Percentiles rank a stretch among this genome's conserved stretches.
Conservation (phyloP, 2,888 invertebrate species). For the Coleophora flavipennella region DNA sequence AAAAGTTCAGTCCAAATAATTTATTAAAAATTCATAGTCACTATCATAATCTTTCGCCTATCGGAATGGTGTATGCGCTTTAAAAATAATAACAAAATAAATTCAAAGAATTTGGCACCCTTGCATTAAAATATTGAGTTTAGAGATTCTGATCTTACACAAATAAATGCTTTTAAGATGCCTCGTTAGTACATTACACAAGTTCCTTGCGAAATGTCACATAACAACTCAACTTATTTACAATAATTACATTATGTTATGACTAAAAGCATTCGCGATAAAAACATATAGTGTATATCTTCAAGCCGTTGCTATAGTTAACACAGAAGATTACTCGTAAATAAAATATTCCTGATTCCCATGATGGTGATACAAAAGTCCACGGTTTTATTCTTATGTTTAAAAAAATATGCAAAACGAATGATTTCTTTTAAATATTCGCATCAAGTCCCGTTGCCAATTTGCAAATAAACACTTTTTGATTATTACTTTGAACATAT, state of each 20-base stretch:
- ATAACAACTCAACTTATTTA: constrained; percentile 60
- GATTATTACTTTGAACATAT: too few species aligned
- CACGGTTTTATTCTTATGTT: too few species aligned
- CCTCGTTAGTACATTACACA: constrained; percentile 10
- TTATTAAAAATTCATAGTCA: constrained; percentile 38
- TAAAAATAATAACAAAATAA: constrained; percentile 29
- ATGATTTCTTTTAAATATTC: too few species aligned
- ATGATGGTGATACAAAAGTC: too few species aligned
- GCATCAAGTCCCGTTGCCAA: too few species aligned
- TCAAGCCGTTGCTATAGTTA: too few species aligned
- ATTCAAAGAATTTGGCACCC: constrained; percentile 57
- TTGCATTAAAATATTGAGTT: constrained; percentile 31
- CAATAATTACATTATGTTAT: constrained; percentile 52
- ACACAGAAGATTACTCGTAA: too few species aligned
- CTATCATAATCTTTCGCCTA: constrained; percentile 42
- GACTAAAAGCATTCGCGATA: constrained; percentile 19
- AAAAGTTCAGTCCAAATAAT: constrained; percentile 64
- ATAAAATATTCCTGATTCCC: too few species aligned
- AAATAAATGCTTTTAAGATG: constrained; percentile 53
- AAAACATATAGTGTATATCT: not conserved
- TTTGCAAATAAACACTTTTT: too few species aligned
- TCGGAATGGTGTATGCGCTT: constrained; percentile 58
- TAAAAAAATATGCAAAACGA: too few species aligned
- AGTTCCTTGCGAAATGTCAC: constrained; percentile 45
- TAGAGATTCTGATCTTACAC: constrained; percentile 54